Conservation (phyloP, 2,888 invertebrate genomes). For the Gasteruption jaculator region DNA sequence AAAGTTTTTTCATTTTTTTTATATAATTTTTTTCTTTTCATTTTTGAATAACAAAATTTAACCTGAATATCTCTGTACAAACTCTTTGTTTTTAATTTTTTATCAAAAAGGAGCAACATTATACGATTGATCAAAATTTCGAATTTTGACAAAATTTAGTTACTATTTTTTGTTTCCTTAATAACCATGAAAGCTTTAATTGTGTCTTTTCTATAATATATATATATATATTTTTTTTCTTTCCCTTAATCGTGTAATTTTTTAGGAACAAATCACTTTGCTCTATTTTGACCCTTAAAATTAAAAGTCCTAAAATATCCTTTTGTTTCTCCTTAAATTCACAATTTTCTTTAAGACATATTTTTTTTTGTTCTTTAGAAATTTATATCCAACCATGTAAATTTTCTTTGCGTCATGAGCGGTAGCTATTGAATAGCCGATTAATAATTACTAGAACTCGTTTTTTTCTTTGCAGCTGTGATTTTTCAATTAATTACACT, state of each 20-base stretch:
- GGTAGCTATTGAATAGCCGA: constrained; percentile 48
- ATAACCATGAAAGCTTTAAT: too few relatives aligned
- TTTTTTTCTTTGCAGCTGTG: too few relatives aligned
- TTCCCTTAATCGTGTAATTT: constrained; percentile 23
- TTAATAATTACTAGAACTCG: too few relatives aligned
- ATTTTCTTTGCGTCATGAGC: constrained; percentile 44
- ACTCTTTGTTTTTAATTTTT: constrained; percentile 39
- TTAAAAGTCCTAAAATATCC: constrained; percentile 40
- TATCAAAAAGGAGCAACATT: constrained; percentile 47
- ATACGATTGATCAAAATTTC: constrained; percentile 44
- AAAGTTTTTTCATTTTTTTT: too few relatives aligned
- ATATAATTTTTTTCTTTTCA: constrained; percentile 15
- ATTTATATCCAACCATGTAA: constrained; percentile 48
- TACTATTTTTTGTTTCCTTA: constrained; percentile 27
- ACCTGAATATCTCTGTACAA: constrained; percentile 52
- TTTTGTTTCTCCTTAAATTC: constrained; percentile 19
- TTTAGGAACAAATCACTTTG: constrained; percentile 45
- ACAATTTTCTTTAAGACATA: constrained; percentile 30
- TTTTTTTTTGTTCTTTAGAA: too few relatives aligned
- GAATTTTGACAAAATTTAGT: constrained; percentile 44
- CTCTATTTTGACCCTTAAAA: constrained; percentile 38
- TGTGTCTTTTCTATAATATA: constrained; percentile 20
- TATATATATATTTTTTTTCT: constrained; percentile 16
- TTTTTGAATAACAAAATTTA: constrained; percentile 49
- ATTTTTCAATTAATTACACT: too few relatives aligned